Percentiles rank a stretch among this genome's conserved stretches.
These are phyloP conservation scores for Hoplias malabaricus DNA, from an alignment of 2,113 vertebrate genomes.

Conservation along the genomic window DNA sequence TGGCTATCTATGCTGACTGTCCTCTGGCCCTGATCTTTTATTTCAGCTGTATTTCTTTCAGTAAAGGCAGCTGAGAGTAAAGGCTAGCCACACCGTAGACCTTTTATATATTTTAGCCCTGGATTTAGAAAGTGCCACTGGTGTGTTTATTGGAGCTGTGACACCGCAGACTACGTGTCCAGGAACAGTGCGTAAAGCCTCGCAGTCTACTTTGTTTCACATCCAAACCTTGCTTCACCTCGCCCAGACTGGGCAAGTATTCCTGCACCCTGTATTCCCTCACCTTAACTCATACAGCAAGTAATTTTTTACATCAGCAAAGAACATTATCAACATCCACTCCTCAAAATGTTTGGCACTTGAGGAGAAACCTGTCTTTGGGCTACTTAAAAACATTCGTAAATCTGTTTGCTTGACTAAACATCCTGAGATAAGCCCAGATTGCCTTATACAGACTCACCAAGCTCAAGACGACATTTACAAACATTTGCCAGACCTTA, in stretches of 20 bases:
- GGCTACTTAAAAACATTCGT: constrained; percentile 66
- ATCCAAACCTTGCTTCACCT: constrained; percentile 69
- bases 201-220: constrained; percentile 60
- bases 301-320: constrained; percentile 51
- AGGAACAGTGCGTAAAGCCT: constrained; percentile 56
- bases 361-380: constrained; percentile 42
- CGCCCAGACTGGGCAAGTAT: constrained; percentile 68
- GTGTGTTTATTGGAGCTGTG: constrained; percentile 47
- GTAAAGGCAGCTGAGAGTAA: constrained; percentile 44
- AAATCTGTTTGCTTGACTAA: constrained; percentile 68
- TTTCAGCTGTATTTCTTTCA: not conserved
- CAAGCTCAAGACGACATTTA: constrained; percentile 44
- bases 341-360: constrained; percentile 55
- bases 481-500: constrained; percentile 30
- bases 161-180: constrained; percentile 46
- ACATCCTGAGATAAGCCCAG: constrained; percentile 57
- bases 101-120: constrained; percentile 56
- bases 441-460: constrained; percentile 49
- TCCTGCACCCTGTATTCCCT: constrained; percentile 50
- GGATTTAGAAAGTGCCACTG: constrained; percentile 58
- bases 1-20: not conserved
- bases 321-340: constrained; percentile 20
- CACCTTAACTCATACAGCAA: not conserved
- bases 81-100: constrained; percentile 52
- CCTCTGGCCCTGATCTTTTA: not conserved